phyloP scores from a whole-genome alignment of 64 coral and sea anemone genomes.

The Pocillopora verrucosa region DNA sequence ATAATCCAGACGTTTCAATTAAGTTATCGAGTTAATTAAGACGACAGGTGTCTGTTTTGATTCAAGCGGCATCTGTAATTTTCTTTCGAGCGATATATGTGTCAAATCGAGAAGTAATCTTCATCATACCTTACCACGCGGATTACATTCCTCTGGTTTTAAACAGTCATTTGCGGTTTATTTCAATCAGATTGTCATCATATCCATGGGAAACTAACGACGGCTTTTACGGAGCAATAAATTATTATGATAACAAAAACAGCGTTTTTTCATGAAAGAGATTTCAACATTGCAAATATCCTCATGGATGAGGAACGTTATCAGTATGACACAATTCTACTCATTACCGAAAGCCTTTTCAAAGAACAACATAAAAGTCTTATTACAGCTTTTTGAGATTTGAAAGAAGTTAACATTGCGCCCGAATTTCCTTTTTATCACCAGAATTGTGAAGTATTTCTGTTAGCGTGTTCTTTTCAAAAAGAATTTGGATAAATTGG shows the following conservation, averaged over 20 bases:
- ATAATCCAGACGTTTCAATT: background rate
- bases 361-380: background rate
- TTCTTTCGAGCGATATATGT: background rate
- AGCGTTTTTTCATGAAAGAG: background rate
- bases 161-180: background rate
- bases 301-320: background rate
- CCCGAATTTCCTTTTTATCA: background rate
- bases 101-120: background rate
- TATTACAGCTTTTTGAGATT: background rate
- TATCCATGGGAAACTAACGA: conserved; percentile 3
- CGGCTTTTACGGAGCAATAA: background rate
- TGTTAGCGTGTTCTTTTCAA: background rate
- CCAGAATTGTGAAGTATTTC: background rate
- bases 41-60: background rate
- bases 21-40: background rate
- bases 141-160: no score
- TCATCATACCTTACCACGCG: no score
- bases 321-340: background rate
- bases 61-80: background rate
- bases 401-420: background rate
- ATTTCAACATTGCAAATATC: background rate
- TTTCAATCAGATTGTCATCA: background rate
- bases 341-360: background rate
- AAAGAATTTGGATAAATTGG: background rate
- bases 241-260: background rate